Base-by-base conservation (phyloP, 1,140 invertebrate species). In the Pogonomyrmex barbatus region DNA sequence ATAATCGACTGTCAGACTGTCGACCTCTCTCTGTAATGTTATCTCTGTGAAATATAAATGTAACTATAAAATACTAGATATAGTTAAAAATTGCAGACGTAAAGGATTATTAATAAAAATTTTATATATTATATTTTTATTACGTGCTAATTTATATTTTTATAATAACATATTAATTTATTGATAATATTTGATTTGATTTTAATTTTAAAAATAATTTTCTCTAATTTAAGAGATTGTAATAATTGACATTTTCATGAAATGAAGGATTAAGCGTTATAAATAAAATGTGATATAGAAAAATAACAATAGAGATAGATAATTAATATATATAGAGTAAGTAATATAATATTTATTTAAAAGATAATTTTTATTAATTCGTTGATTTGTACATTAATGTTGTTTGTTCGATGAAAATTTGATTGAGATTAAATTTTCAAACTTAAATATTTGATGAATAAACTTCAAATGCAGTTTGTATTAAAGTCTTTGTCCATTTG, bases 1-100 rank as follows among this genome's bases (percentile, higher is more conserved):
- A 47, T 45, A 82, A 73, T n/a, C 54, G 6, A 30, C 8, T 4
- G 10, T 33, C 3, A n/a, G 30, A 58, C 10, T 52, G 24, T 24
- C n/a, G 62, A 68, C 24, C 10, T 47, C 0, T 39, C 10, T 47
- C 0, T 30, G 4, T 56, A 70, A 70, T 3, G 10, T 82, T 71
- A 65, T n/a, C n/a, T 36, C 1, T 6, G 5, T 30, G 67, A 65
- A 39, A 6, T n/a, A n/a, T 79, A 17, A 39, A n/a, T 79, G 6
- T 77, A 62, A 77, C 9, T 62, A 24, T 24, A 60, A 77, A 62
- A 78, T 50, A 47, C 45, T 77, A 77, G 4, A 77, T 30, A 8
- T 30, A 65, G 4, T 63, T 47, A 36, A 78, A 65, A 76, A 76
- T 17, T 71, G 6, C 24, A 45, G 5, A 2, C 6, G 6, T 42